Evolutionary conservation across 2,888 invertebrate species (phyloP).

Genomic region (Eristalinus aeneus): DNA sequence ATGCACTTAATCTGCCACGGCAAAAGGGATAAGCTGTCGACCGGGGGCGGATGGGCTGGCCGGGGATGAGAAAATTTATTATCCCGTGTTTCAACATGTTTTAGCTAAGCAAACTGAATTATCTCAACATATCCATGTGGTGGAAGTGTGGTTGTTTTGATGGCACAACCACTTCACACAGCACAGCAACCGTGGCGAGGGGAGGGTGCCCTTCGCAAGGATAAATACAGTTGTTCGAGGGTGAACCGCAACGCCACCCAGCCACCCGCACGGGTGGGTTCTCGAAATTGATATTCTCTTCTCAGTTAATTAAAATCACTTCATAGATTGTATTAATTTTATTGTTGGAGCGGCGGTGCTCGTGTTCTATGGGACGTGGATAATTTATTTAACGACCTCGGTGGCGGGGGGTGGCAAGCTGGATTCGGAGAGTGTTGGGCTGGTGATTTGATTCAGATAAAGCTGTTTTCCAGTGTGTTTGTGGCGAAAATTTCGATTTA

Average conservation of each 20-base stretch:
- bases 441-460: background rate
- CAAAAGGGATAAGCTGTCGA: conserved; percentile 26
- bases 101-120: conserved; percentile 70
- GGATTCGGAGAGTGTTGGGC: background rate
- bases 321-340: conserved; percentile 68
- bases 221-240: conserved; percentile 66
- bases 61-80: conserved; percentile 59
- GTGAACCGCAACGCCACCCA: conserved; percentile 32
- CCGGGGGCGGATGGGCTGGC: background rate
- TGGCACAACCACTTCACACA: background rate
- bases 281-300: conserved; percentile 64
- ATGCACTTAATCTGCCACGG: conserved; percentile 36
- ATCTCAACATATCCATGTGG: conserved; percentile 69
- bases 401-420: background rate
- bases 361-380: conserved; percentile 5
- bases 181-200: background rate
- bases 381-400: conserved; percentile 21
- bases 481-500: background rate
- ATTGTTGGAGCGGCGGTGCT: conserved; percentile 6
- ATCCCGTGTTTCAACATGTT: conserved; percentile 69
- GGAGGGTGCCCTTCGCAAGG: conserved; percentile 9
- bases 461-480: background rate
- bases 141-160: conserved; percentile 28
- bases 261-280: background rate
- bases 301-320: conserved; percentile 70